A percentile compares a stretch with the other conserved stretches of the same genome.
Evolutionary conservation across 2,113 vertebrate genomes (phyloP).

Genomic region (Aleadryas rufinucha): DNA sequence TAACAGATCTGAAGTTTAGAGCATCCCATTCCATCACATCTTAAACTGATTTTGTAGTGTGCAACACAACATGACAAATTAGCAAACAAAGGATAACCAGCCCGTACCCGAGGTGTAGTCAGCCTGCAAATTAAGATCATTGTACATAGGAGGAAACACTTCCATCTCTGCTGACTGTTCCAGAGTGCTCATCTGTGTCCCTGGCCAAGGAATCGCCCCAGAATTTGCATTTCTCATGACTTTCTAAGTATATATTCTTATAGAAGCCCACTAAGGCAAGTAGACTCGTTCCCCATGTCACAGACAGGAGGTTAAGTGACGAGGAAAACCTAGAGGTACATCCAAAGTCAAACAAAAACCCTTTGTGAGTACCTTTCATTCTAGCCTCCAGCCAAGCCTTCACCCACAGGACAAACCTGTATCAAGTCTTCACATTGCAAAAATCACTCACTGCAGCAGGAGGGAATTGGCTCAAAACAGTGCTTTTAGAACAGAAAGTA

Average conservation of each 20-base stretch:
- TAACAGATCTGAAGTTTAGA: background rate
- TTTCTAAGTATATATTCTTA: accelerated
- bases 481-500: background rate
- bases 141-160: background rate
- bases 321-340: background rate
- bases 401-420: background rate
- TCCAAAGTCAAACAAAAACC: background rate
- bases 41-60: background rate
- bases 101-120: background rate
- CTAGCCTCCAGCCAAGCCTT: background rate
- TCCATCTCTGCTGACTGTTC: background rate
- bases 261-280: background rate
- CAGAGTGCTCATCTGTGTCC: background rate
- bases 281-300: background rate
- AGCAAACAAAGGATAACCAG: background rate
- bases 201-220: background rate
- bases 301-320: background rate
- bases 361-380: background rate
- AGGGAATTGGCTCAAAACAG: background rate
- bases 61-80: background rate
- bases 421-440: background rate
- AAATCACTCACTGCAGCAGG: background rate
- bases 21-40: background rate
- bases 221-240: background rate
- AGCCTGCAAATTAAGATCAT: background rate